phyloP scores from a whole-genome alignment of 2,113 vertebrate species.

The Phycodurus eques region DNA sequence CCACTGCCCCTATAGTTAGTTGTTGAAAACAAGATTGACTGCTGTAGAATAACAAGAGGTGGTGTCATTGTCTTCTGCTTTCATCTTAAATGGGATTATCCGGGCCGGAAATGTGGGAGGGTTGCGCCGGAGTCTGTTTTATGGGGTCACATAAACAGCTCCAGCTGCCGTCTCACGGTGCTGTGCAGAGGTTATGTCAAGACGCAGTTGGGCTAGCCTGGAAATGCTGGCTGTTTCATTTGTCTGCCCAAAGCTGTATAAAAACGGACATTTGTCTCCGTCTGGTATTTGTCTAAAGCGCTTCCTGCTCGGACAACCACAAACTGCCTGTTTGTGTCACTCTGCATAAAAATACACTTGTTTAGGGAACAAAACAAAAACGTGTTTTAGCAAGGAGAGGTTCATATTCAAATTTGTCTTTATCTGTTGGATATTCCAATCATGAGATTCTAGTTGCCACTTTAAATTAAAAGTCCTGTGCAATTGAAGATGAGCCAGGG shows the following conservation, averaged over 20 bases:
- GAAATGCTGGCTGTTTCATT: constrained; percentile 52
- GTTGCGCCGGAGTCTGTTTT: constrained; percentile 33
- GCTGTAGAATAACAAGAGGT: constrained; percentile 32
- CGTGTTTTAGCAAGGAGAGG: not conserved
- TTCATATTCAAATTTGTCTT: not conserved
- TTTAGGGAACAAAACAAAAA: constrained; percentile 15
- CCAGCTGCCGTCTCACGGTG: constrained; percentile 36
- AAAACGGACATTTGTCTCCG: constrained; percentile 46
- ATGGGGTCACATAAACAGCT: constrained; percentile 54
- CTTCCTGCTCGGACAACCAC: constrained; percentile 22
- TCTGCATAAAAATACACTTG: constrained; percentile 1
- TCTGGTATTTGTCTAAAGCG: constrained; percentile 16
- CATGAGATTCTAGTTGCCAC: too few relatives aligned
- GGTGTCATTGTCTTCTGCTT: constrained; percentile 21
- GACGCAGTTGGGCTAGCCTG: constrained; percentile 50
- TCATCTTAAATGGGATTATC: constrained; percentile 43
- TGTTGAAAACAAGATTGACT: not conserved
- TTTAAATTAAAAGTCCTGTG: too few relatives aligned
- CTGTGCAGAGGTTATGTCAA: constrained; percentile 17
- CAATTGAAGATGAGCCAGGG: too few relatives aligned
- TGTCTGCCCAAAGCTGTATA: constrained; percentile 45
- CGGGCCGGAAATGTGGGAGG: constrained; percentile 51
- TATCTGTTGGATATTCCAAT: not conserved
- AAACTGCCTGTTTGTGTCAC: constrained; percentile 16
- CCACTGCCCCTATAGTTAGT: not conserved